Percentiles rank a stretch among this genome's conserved stretches.
phyloP scores from a whole-genome alignment of 2,888 invertebrate genomes.

The Hydrotaea diabolus region DNA sequence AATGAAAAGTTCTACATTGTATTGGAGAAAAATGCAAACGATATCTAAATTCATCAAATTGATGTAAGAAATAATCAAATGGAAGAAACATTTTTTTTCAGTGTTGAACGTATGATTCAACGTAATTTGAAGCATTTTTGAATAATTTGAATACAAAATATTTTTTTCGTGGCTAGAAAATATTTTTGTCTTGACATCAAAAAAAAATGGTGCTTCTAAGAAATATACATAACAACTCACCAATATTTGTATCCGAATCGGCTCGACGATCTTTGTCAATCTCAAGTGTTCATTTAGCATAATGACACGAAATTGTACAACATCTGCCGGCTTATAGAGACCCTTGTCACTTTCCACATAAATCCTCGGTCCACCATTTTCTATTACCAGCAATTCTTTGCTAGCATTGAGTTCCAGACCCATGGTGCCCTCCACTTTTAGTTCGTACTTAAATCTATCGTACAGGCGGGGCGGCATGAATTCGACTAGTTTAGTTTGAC shows the following conservation, averaged over 20 bases:
- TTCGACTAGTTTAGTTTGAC: slow-evolving; percentile 29
- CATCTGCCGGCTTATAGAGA: slow-evolving; percentile 92
- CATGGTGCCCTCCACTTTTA: slow-evolving; percentile 83
- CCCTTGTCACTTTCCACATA: slow-evolving; percentile 96
- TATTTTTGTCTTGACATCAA: too few relatives aligned
- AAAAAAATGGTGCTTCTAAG: too few relatives aligned
- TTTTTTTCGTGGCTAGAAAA: too few relatives aligned
- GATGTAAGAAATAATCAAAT: too few relatives aligned
- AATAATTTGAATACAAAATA: too few relatives aligned
- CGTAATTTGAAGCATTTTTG: too few relatives aligned
- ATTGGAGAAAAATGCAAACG: too few relatives aligned
- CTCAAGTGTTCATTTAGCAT: slow-evolving; percentile 88
- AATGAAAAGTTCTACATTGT: too few relatives aligned
- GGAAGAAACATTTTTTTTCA: too few relatives aligned
- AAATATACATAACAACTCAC: slow-evolving; percentile 26
- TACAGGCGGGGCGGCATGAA: slow-evolving; percentile 30
- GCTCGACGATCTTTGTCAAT: slow-evolving; percentile 81
- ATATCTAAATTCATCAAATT: too few relatives aligned
- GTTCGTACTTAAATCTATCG: slow-evolving; percentile 72
- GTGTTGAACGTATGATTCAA: too few relatives aligned
- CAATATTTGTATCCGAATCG: slow-evolving; percentile 70
- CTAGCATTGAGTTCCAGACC: slow-evolving; percentile 91
- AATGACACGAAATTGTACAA: slow-evolving; percentile 88
- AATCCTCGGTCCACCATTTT: slow-evolving; percentile 84
- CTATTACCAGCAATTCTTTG: slow-evolving; percentile 81